Evolutionary conservation across 2,888 invertebrate species (phyloP).

Genomic region (Sacculina carcini): DNA sequence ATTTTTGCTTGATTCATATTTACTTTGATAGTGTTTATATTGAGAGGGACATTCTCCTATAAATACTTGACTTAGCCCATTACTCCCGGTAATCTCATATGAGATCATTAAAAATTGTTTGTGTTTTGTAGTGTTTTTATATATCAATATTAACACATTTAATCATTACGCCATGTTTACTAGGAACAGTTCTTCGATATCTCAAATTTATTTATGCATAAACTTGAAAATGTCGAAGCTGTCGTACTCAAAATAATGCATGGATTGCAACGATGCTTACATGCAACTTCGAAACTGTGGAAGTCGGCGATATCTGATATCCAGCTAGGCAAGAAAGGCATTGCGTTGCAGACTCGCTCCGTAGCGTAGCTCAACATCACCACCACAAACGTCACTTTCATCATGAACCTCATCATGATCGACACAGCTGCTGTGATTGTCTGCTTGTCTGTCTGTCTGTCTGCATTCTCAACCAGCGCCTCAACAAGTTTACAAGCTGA

Average conservation of each 20-base stretch:
- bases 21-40: neutral
- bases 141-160: neutral
- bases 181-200: too few species aligned
- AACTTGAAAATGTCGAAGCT: neutral
- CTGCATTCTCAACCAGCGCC: too few species aligned
- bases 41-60: neutral
- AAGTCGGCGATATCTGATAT: neutral
- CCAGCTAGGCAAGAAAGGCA: conserved; percentile 1
- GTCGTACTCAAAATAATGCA: neutral
- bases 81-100: neutral
- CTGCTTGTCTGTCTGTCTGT: too few species aligned
- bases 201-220: too few species aligned
- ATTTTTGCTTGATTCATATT: too few species aligned
- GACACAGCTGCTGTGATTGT: too few species aligned
- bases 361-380: too few species aligned
- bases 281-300: neutral
- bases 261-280: neutral
- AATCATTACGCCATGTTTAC: neutral
- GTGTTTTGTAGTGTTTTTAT: neutral
- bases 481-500: too few species aligned
- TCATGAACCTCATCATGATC: too few species aligned
- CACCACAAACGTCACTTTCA: too few species aligned
- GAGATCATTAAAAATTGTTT: neutral
- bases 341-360: neutral
- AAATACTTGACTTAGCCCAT: neutral